These are phyloP conservation scores for Epinephelus fuscoguttatus DNA, from an alignment of 2,113 vertebrate species.

Conservation along the genomic window DNA sequence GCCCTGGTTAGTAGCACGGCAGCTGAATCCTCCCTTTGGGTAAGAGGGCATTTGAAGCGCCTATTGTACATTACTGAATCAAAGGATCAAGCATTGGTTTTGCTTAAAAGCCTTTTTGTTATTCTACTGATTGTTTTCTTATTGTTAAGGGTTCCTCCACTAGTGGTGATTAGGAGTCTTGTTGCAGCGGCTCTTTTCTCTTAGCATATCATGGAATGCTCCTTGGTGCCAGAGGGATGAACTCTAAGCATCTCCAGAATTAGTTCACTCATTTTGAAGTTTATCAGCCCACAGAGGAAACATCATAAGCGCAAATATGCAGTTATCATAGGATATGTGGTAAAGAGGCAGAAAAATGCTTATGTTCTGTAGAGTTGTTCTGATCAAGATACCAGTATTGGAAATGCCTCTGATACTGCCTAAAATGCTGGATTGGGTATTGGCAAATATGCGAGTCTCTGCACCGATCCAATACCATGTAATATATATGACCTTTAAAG, in stretches of 20 bases:
- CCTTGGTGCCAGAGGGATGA: slow-evolving; percentile 43
- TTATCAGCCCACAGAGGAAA: slow-evolving; percentile 18
- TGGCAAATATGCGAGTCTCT: too few relatives aligned
- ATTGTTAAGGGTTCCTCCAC: slow-evolving; percentile 69
- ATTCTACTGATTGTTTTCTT: slow-evolving; percentile 82
- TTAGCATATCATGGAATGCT: slow-evolving; percentile 68
- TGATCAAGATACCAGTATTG: too few relatives aligned
- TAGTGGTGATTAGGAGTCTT: slow-evolving; percentile 75
- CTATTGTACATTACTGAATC: slow-evolving; percentile 79
- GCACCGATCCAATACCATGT: too few relatives aligned
- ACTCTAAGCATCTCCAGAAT: slow-evolving; percentile 35
- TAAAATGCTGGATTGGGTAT: too few relatives aligned
- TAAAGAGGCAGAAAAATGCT: not conserved
- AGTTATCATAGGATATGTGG: slow-evolving; percentile 1
- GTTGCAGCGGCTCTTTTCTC: slow-evolving; percentile 61
- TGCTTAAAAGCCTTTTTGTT: slow-evolving; percentile 79
- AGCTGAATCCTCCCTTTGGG: slow-evolving; percentile 82
- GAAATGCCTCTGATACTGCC: too few relatives aligned
- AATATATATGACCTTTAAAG: too few relatives aligned
- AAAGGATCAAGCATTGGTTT: slow-evolving; percentile 81
- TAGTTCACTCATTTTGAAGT: slow-evolving; percentile 37
- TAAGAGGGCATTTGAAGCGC: slow-evolving; percentile 84
- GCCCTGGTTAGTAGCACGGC: slow-evolving; percentile 72
- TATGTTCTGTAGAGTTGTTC: not conserved
- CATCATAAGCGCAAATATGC: not conserved